phyloP scores from a whole-genome alignment of 1,140 invertebrate genomes.

The Brachionus angularis region DNA sequence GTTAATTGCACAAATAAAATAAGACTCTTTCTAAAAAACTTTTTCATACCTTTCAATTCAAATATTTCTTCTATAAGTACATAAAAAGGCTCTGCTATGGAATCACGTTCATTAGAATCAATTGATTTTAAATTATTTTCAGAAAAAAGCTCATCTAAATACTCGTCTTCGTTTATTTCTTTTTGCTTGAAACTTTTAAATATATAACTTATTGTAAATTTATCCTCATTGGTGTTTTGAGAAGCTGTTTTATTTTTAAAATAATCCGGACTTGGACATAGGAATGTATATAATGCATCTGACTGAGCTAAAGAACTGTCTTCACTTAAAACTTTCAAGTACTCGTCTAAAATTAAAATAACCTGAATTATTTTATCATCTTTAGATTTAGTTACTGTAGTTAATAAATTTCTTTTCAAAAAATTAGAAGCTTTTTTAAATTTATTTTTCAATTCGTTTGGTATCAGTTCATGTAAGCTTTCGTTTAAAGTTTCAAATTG shows the following conservation, averaged over 20 bases:
- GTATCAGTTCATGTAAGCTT: constrained; percentile 4
- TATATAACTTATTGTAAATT: constrained; percentile 75
- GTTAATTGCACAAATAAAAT: constrained; percentile 87
- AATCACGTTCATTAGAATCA: constrained; percentile 62
- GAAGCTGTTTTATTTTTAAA: constrained; percentile 71
- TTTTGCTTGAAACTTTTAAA: constrained; percentile 65
- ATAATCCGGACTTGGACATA: constrained; percentile 81
- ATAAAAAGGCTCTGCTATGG: constrained; percentile 81
- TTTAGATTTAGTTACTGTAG: background rate
- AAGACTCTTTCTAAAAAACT: constrained; percentile 76
- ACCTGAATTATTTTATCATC: constrained; percentile 16
- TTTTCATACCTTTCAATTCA: constrained; percentile 78
- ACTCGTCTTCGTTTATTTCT: constrained; percentile 46
- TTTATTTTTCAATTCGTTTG: background rate
- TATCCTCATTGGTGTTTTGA: constrained; percentile 66
- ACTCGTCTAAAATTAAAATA: constrained; percentile 2
- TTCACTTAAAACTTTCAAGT: constrained; percentile 64
- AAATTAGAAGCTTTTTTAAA: background rate
- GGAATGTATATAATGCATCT: constrained; percentile 79
- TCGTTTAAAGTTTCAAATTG: constrained; percentile 63
- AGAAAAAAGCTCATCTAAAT: constrained; percentile 54
- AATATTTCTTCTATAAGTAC: constrained; percentile 78
- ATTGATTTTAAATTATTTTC: constrained; percentile 52
- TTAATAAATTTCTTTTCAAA: constrained; percentile 8
- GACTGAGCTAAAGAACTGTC: constrained; percentile 79